These are phyloP conservation scores for Gracilinanus agilis DNA, from an alignment of 2,113 vertebrate species.

Conservation along the genomic window DNA sequence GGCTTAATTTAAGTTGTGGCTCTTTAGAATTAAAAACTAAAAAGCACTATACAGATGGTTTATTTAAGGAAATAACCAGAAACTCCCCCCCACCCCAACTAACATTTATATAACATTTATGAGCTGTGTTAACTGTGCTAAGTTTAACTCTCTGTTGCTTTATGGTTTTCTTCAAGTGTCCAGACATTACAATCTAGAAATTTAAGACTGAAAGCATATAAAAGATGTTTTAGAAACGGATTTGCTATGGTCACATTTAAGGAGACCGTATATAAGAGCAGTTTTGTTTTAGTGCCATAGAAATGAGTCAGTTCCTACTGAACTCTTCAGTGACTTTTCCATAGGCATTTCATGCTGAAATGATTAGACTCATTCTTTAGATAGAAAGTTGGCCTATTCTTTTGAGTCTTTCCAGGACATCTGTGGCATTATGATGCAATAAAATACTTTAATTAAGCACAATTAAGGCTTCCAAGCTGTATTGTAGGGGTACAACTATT, in stretches of 20 bases:
- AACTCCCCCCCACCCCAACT: neutral
- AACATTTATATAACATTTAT: neutral
- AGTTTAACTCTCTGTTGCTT: neutral
- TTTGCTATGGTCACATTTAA: neutral
- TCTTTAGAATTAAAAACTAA: neutral
- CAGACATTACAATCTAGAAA: neutral
- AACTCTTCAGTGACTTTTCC: conserved; percentile 1
- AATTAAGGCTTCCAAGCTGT: neutral
- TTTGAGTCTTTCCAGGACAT: neutral
- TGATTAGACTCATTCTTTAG: conserved; percentile 8
- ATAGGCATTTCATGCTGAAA: neutral
- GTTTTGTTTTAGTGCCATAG: neutral
- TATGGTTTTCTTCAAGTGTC: neutral
- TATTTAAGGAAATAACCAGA: neutral
- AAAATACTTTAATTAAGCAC: neutral
- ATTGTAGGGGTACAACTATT: neutral
- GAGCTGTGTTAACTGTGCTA: neutral
- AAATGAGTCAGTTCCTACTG: neutral
- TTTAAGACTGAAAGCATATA: conserved; percentile 13
- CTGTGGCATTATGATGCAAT: neutral
- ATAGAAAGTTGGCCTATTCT: neutral
- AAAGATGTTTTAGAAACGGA: conserved; percentile 3
- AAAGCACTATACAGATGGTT: neutral
- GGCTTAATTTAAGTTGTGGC: neutral
- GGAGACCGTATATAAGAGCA: neutral